Evolutionary conservation across 2,113 vertebrate genomes (phyloP), one percentile per base, ranked within the genome.

Genomic region (Cyrtonyx montezumae): DNA sequence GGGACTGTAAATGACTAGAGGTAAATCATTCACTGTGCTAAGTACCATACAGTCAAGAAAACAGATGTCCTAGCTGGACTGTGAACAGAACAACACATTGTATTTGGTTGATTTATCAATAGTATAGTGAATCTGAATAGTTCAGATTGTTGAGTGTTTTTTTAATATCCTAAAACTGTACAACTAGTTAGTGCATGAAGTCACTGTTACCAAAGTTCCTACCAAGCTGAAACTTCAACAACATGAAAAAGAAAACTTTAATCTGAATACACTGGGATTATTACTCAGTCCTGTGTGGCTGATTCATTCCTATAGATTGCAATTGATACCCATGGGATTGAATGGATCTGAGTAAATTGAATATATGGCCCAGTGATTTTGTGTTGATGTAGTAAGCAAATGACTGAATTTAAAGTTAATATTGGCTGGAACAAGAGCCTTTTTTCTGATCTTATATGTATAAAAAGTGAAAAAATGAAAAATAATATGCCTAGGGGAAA

Each of bases 21-120:
- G 92, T 81, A 92, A 91, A 95, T 89, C 58, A 93, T 94, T 94
- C 86, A 88, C 84, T 84, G 74, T 66, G 45, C 46, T 91, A 69
- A 94, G 74, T 62, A 84, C 53, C 1, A 0, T 90, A 94, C 88
- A 91, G 81, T 71, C 84, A 86, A 93, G 84, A 84, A 96, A 96
- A 79, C 84, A 96, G 91, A 94, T 94, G 89, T 82, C 49, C 53
- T 95, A 51, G 49, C 88, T 92, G 84, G 87, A 77, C 63, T 0
- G 9, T 83, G 58, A 51, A 84, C 66, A 90, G 86, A 86, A 75
- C 46, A 93, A 53, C 80, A 78, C 56, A 62, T 49, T 76, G n/a
- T 84, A 87, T 95, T 84, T 74, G 79, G 84, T 69, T 88, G 74
- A 76, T 87, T 75, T 91, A 66, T 87, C 92, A 92, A 82, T 82